Percentiles rank a stretch among this genome's conserved stretches.
phyloP scores from a whole-genome alignment of 2,113 vertebrate genomes.

The human (Homo sapiens) region GRCh38 chr4:87950001-87950500 shows the following conservation, averaged over 20 bases:
- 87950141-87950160: conserved; percentile 45
- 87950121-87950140: conserved; percentile 33
- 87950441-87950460: not conserved
- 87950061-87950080: not conserved
- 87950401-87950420: not conserved
- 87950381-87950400: not conserved
- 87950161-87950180: not conserved
- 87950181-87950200: not conserved
- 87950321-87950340: not conserved
- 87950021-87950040: not conserved
- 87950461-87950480: not conserved
- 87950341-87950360: not conserved
- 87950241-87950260: not conserved
- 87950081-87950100: conserved; percentile 45
- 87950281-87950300: not conserved
- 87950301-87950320: not conserved
- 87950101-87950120: not conserved
- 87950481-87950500: not conserved
- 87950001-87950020: not conserved
- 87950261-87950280: not conserved
- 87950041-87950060: not conserved
- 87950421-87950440: not conserved
- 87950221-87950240: not conserved
- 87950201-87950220: not conserved
- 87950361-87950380: conserved; percentile 21